These are phyloP conservation scores for Parauchenoglanis ngamensis DNA, from an alignment of 2,797 vertebrate genomes.

Conservation along the genomic window DNA sequence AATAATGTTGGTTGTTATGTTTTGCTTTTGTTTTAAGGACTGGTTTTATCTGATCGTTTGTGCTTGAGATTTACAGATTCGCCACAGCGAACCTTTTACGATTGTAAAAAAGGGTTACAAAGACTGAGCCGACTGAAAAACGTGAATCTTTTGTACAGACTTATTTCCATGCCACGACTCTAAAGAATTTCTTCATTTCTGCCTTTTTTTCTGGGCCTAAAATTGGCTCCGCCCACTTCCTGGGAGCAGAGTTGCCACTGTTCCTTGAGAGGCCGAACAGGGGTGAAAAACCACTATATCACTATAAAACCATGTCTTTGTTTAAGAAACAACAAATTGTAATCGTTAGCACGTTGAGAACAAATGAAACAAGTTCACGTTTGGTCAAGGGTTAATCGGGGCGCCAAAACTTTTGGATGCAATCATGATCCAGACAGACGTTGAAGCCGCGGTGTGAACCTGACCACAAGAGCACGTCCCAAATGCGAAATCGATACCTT, in stretches of 20 bases:
- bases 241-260: background rate
- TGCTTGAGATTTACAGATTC: background rate
- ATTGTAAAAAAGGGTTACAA: background rate
- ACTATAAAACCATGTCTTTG: no score
- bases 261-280: background rate
- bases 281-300: background rate
- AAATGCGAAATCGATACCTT: conserved; percentile 69
- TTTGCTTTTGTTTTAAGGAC: background rate
- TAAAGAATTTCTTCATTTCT: background rate
- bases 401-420: background rate
- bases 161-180: no score
- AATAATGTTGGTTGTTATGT: background rate
- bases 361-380: background rate
- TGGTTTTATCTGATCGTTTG: background rate
- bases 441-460: background rate
- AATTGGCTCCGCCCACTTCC: background rate
- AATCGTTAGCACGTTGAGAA: background rate
- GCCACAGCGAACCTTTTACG: background rate
- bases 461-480: conserved; percentile 42
- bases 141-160: no score
- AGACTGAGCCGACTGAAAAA: background rate
- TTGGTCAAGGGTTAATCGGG: background rate
- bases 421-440: background rate
- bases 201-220: background rate
- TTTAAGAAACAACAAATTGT: no score